Evolutionary conservation across 2,113 vertebrate species (phyloP).

Genomic region (Paraplagusia blochii): DNA sequence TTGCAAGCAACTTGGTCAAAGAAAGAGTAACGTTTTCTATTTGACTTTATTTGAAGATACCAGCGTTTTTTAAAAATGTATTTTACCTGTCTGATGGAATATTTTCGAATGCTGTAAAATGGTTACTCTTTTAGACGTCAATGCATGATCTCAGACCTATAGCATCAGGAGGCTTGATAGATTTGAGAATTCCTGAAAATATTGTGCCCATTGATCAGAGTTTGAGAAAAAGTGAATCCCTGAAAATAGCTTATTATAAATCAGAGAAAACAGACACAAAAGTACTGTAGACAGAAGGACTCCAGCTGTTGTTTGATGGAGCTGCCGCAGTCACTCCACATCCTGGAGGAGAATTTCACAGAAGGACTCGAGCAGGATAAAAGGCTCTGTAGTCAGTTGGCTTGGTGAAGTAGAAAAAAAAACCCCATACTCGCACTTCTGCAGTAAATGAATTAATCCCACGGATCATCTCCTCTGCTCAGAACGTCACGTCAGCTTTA

Average conservation of each 20-base stretch:
- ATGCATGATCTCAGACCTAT: too few species aligned
- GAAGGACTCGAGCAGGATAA: conserved; percentile 32
- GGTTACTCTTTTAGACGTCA: too few species aligned
- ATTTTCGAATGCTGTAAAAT: too few species aligned
- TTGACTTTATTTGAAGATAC: too few species aligned
- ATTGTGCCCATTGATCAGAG: not conserved
- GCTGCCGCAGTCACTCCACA: conserved; percentile 3
- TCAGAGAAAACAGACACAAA: not conserved
- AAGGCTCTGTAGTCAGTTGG: conserved; percentile 10
- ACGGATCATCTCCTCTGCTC: conserved; percentile 13
- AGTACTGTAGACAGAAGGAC: conserved; percentile 2
- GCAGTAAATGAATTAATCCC: conserved; percentile 17
- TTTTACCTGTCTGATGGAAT: too few species aligned
- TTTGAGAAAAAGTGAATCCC: not conserved
- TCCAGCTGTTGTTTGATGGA: conserved; percentile 24
- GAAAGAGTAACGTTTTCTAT: too few species aligned
- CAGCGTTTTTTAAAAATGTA: too few species aligned
- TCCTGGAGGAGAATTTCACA: conserved; percentile 16
- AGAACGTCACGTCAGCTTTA: conserved; percentile 1
- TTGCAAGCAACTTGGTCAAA: too few species aligned
- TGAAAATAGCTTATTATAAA: not conserved
- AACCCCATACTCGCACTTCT: conserved; percentile 19
- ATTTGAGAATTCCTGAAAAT: not conserved
- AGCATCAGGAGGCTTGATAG: not conserved
- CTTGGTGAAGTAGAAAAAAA: conserved; percentile 1